Percentiles rank a stretch among this genome's conserved stretches.
These are phyloP conservation scores for Nomada lathburiana DNA, from an alignment of 2,888 invertebrate species.

Conservation along the genomic window DNA sequence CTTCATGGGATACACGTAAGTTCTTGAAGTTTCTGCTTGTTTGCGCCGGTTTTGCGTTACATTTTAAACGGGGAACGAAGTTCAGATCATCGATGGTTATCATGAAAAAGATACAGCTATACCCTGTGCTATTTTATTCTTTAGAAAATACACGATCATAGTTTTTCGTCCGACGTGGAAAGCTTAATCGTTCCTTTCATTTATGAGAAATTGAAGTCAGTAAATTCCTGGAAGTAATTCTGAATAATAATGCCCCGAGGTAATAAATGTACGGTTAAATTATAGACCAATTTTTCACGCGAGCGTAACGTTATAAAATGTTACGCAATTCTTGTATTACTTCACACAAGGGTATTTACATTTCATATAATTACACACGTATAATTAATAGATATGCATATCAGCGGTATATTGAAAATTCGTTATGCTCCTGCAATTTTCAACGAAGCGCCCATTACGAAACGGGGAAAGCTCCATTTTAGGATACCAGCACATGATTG, in stretches of 20 bases:
- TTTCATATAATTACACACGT: too few relatives aligned
- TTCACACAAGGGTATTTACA: too few relatives aligned
- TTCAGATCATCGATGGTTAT: neutral
- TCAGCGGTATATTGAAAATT: neutral
- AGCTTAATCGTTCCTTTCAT: neutral
- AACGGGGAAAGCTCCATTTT: neutral
- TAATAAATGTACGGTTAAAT: too few relatives aligned
- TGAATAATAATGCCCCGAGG: neutral
- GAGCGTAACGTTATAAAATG: too few relatives aligned
- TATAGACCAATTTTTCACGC: too few relatives aligned
- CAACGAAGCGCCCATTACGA: neutral
- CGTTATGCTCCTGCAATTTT: neutral
- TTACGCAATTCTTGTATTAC: too few relatives aligned
- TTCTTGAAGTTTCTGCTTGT: neutral
- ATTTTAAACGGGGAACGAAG: neutral
- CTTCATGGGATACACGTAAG: conserved; percentile 25
- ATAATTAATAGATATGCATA: too few relatives aligned
- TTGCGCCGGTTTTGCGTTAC: neutral
- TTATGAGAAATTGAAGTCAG: neutral
- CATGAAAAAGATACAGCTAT: neutral
- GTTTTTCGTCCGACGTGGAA: neutral
- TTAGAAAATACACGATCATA: neutral
- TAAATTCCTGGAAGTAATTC: neutral
- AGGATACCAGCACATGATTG: conserved; percentile 1
- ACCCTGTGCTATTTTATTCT: neutral